Evolutionary conservation across 2,888 invertebrate genomes (phyloP).

Genomic region (Drosophila stalkeri): DNA sequence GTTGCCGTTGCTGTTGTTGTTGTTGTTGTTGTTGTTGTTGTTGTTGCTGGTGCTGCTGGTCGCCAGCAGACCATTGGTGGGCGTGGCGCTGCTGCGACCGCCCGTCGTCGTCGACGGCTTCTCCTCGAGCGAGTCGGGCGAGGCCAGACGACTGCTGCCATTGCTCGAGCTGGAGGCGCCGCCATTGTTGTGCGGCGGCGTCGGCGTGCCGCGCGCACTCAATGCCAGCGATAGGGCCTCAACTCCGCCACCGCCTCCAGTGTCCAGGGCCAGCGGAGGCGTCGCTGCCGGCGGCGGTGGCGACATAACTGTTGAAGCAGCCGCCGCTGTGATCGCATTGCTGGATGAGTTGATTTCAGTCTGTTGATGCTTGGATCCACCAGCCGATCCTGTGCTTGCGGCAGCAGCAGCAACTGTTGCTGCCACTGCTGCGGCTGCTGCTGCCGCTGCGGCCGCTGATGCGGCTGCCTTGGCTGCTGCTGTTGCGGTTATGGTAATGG

Average conservation of each 20-base stretch:
- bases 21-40: slow-evolving; percentile 25
- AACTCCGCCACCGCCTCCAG: background rate
- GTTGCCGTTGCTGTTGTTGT: slow-evolving; percentile 33
- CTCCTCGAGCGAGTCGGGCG: slow-evolving; percentile 84
- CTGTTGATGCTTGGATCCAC: slow-evolving; percentile 67
- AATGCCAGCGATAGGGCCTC: slow-evolving; percentile 53
- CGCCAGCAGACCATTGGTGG: slow-evolving; percentile 76
- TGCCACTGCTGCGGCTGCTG: slow-evolving; percentile 22
- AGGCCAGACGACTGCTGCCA: slow-evolving; percentile 83
- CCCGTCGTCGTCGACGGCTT: slow-evolving; percentile 83
- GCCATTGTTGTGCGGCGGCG: slow-evolving; percentile 83
- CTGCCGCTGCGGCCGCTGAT: slow-evolving; percentile 16
- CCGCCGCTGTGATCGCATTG: slow-evolving; percentile 72
- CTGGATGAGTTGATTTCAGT: slow-evolving; percentile 83
- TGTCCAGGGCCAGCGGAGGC: slow-evolving; percentile 44
- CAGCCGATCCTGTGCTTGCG: slow-evolving; percentile 8
- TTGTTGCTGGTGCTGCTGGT: slow-evolving; percentile 35
- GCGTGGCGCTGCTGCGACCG: slow-evolving; percentile 50
- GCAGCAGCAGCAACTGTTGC: slow-evolving; percentile 37
- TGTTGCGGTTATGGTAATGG: slow-evolving; percentile 10
- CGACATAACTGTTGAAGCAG: slow-evolving; percentile 82
- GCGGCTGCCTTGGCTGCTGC: slow-evolving; percentile 19
- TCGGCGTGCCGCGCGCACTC: slow-evolving; percentile 76
- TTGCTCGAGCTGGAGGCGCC: slow-evolving; percentile 81
- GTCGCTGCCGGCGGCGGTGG: slow-evolving; percentile 76